A percentile compares a stretch with the other conserved stretches of the same genome.
These are phyloP conservation scores for Paratrypauchen microcephalus DNA, from an alignment of 2,797 vertebrate genomes.

Conservation along the genomic window DNA sequence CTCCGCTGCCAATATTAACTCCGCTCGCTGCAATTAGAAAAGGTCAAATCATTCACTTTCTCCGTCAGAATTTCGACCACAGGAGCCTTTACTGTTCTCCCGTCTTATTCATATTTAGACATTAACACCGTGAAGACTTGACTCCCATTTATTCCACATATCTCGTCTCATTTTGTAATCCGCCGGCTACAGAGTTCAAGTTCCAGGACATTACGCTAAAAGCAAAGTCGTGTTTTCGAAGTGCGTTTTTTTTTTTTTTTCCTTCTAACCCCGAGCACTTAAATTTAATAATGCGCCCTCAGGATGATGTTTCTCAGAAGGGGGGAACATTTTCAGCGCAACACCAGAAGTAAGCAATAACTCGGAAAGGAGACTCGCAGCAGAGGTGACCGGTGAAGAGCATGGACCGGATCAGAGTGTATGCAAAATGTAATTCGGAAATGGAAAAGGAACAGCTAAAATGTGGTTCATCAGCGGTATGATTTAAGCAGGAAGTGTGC, in stretches of 20 bases:
- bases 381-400: too few species aligned
- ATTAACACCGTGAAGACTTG: neutral
- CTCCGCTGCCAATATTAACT: slow-evolving; percentile 4
- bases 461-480: too few species aligned
- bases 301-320: slow-evolving; percentile 66
- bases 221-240: slow-evolving; percentile 78
- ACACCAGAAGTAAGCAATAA: slow-evolving; percentile 76
- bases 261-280: slow-evolving; percentile 51
- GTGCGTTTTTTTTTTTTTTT: slow-evolving; percentile 56
- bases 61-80: slow-evolving; percentile 17
- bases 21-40: slow-evolving; percentile 19
- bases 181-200: slow-evolving; percentile 44
- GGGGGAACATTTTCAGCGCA: slow-evolving; percentile 48
- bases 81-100: neutral
- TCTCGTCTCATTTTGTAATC: slow-evolving; percentile 42
- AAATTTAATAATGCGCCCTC: slow-evolving; percentile 74
- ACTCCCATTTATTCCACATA: neutral
- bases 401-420: too few species aligned
- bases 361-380: slow-evolving; percentile 46
- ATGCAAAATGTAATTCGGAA: too few species aligned
- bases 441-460: too few species aligned
- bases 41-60: slow-evolving; percentile 16
- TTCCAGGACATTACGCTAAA: slow-evolving; percentile 77
- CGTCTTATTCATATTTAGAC: neutral
- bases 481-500: too few species aligned